Percentiles rank a stretch among this genome's conserved stretches.
These are phyloP conservation scores for Orgyia antiqua DNA, from an alignment of 2,888 invertebrate genomes.

Conservation along the genomic window DNA sequence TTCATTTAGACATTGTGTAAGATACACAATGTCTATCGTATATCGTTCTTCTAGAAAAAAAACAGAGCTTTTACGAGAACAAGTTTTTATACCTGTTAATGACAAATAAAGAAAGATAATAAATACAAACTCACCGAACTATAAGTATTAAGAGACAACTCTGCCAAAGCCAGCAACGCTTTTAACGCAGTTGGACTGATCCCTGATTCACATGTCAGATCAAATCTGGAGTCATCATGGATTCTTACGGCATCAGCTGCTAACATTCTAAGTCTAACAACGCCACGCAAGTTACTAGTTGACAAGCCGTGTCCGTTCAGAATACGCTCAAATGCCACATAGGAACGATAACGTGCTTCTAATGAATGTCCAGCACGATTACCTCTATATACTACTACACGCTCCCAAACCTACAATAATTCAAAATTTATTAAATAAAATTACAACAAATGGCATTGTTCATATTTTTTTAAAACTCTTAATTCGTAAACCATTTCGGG, in stretches of 20 bases:
- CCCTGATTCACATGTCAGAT: conserved; percentile 60
- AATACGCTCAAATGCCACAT: conserved; percentile 79
- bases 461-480: too few relatives aligned
- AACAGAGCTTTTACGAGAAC: too few relatives aligned
- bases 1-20: too few relatives aligned
- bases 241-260: conserved; percentile 82
- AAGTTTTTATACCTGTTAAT: too few relatives aligned
- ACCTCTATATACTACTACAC: conserved; percentile 53
- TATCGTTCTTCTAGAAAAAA: too few relatives aligned
- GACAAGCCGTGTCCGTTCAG: conserved; percentile 80
- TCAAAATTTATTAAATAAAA: too few relatives aligned
- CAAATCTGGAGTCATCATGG: conserved; percentile 75
- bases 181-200: conserved; percentile 50
- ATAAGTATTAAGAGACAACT: conserved; percentile 57
- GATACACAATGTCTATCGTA: too few relatives aligned
- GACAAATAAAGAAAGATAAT: too few relatives aligned
- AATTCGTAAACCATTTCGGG: too few relatives aligned
- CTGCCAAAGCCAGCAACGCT: conserved; percentile 49
- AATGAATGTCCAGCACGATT: conserved; percentile 65
- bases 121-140: conserved; percentile 55
- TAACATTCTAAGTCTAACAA: conserved; percentile 67
- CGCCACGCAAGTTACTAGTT: conserved; percentile 70
- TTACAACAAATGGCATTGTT: too few relatives aligned
- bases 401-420: conserved; percentile 87
- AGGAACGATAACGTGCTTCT: conserved; percentile 82